phyloP scores from a whole-genome alignment of 1,140 invertebrate species.

The Heliconius himera region DNA sequence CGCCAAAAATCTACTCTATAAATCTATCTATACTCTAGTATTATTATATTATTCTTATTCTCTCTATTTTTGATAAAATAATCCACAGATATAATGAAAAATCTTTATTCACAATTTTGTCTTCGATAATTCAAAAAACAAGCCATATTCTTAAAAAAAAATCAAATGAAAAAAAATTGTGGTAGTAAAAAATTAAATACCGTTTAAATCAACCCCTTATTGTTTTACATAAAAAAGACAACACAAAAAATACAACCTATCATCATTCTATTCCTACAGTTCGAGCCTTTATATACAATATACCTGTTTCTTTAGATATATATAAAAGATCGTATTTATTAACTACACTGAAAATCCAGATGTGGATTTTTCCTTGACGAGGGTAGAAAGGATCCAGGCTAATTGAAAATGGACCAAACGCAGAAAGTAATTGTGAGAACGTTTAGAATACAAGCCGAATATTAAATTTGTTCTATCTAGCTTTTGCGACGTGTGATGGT shows the following conservation, averaged over 20 bases:
- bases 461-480: slow-evolving; percentile 23
- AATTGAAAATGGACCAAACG: slow-evolving; percentile 45
- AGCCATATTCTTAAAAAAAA: too few relatives aligned
- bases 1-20: too few relatives aligned
- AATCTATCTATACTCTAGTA: too few relatives aligned
- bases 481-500: neutral
- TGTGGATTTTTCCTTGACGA: slow-evolving; percentile 45
- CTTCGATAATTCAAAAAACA: too few relatives aligned
- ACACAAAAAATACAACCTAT: neutral
- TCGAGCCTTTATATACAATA: slow-evolving; percentile 18
- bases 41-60: too few relatives aligned
- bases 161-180: too few relatives aligned
- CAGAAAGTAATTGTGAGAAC: slow-evolving; percentile 36
- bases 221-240: too few relatives aligned
- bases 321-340: slow-evolving; percentile 44
- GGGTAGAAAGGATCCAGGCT: slow-evolving; percentile 45
- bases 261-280: neutral
- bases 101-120: too few relatives aligned
- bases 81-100: too few relatives aligned
- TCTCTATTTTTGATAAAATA: too few relatives aligned
- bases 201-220: neutral
- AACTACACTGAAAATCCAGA: slow-evolving; percentile 39
- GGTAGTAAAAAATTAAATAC: neutral
- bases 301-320: slow-evolving; percentile 33
- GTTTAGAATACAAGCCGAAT: slow-evolving; percentile 32